Percentiles rank a stretch among this genome's conserved stretches.
These are phyloP conservation scores for Barypeithes pellucidus DNA, from an alignment of 2,888 invertebrate genomes.

Conservation along the genomic window DNA sequence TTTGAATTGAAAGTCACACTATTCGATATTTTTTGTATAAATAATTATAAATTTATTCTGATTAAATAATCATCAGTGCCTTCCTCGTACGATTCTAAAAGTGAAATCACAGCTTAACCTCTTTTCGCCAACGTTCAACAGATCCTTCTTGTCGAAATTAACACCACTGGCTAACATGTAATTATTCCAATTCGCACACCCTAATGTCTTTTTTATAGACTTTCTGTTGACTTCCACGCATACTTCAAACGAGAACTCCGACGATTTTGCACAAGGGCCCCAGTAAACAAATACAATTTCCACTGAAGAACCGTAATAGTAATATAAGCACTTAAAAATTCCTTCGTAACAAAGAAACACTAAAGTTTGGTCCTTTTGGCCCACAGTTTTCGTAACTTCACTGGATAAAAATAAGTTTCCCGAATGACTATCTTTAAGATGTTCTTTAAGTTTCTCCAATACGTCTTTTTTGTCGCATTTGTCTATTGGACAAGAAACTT, in stretches of 20 bases:
- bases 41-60: neutral
- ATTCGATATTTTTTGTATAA: neutral
- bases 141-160: constrained; percentile 55
- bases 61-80: neutral
- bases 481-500: constrained; percentile 59
- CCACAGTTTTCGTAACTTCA: constrained; percentile 56
- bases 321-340: constrained; percentile 62
- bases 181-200: constrained; percentile 58
- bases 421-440: constrained; percentile 58
- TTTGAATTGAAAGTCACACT: too few relatives aligned
- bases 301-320: constrained; percentile 59
- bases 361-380: constrained; percentile 58
- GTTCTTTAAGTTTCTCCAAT: constrained; percentile 55
- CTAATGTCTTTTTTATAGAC: constrained; percentile 47
- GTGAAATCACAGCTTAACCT: constrained; percentile 51
- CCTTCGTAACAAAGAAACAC: constrained; percentile 59
- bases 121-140: constrained; percentile 49
- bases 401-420: constrained; percentile 54
- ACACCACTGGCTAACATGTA: constrained; percentile 58
- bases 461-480: constrained; percentile 55
- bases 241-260: constrained; percentile 59
- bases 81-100: constrained; percentile 34
- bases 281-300: constrained; percentile 62
- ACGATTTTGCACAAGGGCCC: constrained; percentile 60
- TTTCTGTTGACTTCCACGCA: constrained; percentile 49